A percentile compares a stretch with the other conserved stretches of the same genome.
phyloP scores from a whole-genome alignment of 2,797 vertebrate species.

The Merluccius polli region DNA sequence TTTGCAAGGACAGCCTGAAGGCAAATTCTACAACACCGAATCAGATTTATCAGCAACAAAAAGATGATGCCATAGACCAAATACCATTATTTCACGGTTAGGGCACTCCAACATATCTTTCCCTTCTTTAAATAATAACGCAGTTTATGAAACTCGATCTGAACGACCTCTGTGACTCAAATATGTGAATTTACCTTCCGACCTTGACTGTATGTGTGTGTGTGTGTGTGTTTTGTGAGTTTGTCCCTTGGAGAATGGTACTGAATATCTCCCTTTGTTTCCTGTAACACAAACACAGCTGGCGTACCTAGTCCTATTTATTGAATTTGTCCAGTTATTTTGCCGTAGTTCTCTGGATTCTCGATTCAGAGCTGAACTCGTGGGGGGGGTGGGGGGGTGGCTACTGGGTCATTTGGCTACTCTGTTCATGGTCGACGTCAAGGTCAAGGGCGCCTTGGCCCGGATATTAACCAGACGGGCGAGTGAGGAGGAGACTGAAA shows the following conservation, averaged over 20 bases:
- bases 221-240: slow-evolving; percentile 43
- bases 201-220: slow-evolving; percentile 53
- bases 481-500: slow-evolving; percentile 48
- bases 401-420: not conserved
- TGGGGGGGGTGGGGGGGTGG: not conserved
- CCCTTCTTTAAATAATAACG: slow-evolving; percentile 40
- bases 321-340: not conserved
- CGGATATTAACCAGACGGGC: slow-evolving; percentile 69
- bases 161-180: slow-evolving; percentile 32
- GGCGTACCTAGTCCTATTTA: not conserved
- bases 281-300: not conserved
- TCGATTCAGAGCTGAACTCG: not conserved
- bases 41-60: slow-evolving; percentile 42
- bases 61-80: slow-evolving; percentile 51
- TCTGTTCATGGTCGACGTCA: slow-evolving; percentile 36
- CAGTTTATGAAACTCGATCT: slow-evolving; percentile 34
- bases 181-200: slow-evolving; percentile 46
- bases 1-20: slow-evolving; percentile 47
- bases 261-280: slow-evolving; percentile 47
- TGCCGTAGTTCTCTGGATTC: not conserved
- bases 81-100: slow-evolving; percentile 36
- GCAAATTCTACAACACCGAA: slow-evolving; percentile 45
- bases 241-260: slow-evolving; percentile 42
- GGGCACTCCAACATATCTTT: slow-evolving; percentile 37
- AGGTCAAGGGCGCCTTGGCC: slow-evolving; percentile 72